Evolutionary conservation across 2,888 invertebrate genomes (phyloP), one percentile per base, ranked within the genome.

Genomic region (Chloroclysta siterata): DNA sequence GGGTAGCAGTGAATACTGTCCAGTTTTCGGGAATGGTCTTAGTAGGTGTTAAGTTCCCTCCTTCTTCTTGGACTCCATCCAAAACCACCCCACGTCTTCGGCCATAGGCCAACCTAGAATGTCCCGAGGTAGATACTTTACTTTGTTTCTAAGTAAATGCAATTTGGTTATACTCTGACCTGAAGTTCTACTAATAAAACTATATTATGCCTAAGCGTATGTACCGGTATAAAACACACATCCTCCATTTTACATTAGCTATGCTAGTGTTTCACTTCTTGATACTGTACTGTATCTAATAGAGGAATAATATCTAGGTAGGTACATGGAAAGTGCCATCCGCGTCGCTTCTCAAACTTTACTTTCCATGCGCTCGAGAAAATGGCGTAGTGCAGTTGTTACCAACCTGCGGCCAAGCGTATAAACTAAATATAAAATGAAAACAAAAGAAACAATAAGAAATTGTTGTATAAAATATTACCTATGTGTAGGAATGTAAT

Each of bases 301-400:
- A 51, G 15, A 46, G 46, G 46, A 46, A 46, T 36, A 33, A 51
- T 50, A 52, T 47, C 56, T 44, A 53, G 33, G 22, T 55, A 39
- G 13, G 14, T 10, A 53, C 53, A 72, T 74, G 73, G 80, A 80
- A 80, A 80, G 80, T 77, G 75, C 67, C 77, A 71, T 71, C 73
- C 64, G 74, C 72, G 53, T 63, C 72, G 70, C 8, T 67, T 68
- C 70, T 68, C 70, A 53, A 58, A 73, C 72, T 77, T 80, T 80
- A 76, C 72, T 71, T 51, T 65, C 64, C 60, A 64, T 60, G 39
- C 48, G 41, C 36, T 33, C 42, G 62, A 70, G 70, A 68, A 70
- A 74, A 74, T 75, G 66, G 69, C 63, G 14, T 41, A 46, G 44
- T 15, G 56, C 56, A 56, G 61, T 13, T 36, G 29, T 56, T 10